These are phyloP conservation scores for Acanthococcus lagerstroemiae DNA, from an alignment of 2,888 invertebrate species.

Conservation along the genomic window DNA sequence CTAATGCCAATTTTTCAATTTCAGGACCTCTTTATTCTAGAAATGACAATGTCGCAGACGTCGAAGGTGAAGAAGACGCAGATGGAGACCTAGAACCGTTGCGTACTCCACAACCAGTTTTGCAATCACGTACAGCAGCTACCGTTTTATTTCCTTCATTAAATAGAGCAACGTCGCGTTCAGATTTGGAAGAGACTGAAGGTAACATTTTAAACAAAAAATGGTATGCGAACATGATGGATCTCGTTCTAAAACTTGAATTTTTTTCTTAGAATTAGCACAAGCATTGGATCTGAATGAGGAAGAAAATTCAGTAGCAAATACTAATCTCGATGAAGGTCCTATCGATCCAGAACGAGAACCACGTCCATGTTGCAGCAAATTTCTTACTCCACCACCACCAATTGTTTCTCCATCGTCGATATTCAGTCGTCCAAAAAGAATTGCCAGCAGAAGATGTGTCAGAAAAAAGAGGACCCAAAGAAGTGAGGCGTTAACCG, in stretches of 20 bases:
- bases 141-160: neutral
- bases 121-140: neutral
- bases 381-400: neutral
- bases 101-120: neutral
- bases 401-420: neutral
- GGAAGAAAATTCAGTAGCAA: neutral
- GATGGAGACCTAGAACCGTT: neutral
- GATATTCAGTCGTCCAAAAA: neutral
- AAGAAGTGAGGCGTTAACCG: neutral
- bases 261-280: neutral
- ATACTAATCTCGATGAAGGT: neutral
- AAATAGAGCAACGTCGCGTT: neutral
- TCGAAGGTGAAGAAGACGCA: neutral
- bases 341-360: neutral
- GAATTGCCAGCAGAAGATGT: neutral
- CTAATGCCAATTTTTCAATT: neutral
- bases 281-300: neutral
- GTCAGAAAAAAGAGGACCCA: neutral
- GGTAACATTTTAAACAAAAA: neutral
- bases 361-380: neutral
- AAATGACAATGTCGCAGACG: neutral
- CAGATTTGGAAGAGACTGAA: neutral
- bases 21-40: neutral
- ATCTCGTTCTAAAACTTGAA: neutral
- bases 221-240: neutral